Evolutionary conservation across 2,113 vertebrate species (phyloP).

Genomic region (Nannobrachium achirus): DNA sequence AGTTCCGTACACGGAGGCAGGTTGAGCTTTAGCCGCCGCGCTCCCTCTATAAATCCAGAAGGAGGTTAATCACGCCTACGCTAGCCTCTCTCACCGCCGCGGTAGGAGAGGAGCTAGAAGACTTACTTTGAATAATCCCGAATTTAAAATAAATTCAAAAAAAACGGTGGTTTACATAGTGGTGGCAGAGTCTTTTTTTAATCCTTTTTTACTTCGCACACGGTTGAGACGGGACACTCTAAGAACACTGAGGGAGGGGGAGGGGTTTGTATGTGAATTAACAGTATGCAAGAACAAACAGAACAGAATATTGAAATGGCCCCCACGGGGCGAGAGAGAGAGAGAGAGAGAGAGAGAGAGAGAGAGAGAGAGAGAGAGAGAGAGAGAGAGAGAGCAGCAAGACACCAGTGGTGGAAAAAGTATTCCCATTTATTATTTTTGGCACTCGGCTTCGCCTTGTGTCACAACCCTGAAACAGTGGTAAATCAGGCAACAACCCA

Average conservation of each 20-base stretch:
- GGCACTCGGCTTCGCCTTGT: too few relatives aligned
- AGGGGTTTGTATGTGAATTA: slow-evolving; percentile 64
- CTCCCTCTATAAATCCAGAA: slow-evolving; percentile 11
- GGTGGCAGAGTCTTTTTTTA: slow-evolving; percentile 64
- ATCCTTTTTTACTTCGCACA: slow-evolving; percentile 69
- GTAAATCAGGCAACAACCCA: too few relatives aligned
- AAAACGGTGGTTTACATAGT: slow-evolving; percentile 70
- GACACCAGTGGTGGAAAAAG: too few relatives aligned
- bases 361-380: too few relatives aligned
- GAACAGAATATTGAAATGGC: slow-evolving; percentile 72
- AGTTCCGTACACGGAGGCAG: too few relatives aligned
- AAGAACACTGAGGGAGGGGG: slow-evolving; percentile 47
- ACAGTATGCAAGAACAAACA: slow-evolving; percentile 71
- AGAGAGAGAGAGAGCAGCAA: slow-evolving; percentile 40
- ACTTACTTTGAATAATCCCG: slow-evolving; percentile 67
- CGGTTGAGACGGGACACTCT: slow-evolving; percentile 41
- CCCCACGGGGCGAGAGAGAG: slow-evolving; percentile 61
- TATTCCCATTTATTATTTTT: too few relatives aligned
- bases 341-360: too few relatives aligned
- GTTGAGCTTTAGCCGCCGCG: background rate
- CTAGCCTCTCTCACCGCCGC: slow-evolving; percentile 12
- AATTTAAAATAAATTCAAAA: slow-evolving; percentile 40
- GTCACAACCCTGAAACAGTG: too few relatives aligned
- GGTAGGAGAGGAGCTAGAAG: slow-evolving; percentile 1
- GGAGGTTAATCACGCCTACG: slow-evolving; percentile 38